phyloP scores from a whole-genome alignment of 2,888 invertebrate species.

The Nudaria mundana region DNA sequence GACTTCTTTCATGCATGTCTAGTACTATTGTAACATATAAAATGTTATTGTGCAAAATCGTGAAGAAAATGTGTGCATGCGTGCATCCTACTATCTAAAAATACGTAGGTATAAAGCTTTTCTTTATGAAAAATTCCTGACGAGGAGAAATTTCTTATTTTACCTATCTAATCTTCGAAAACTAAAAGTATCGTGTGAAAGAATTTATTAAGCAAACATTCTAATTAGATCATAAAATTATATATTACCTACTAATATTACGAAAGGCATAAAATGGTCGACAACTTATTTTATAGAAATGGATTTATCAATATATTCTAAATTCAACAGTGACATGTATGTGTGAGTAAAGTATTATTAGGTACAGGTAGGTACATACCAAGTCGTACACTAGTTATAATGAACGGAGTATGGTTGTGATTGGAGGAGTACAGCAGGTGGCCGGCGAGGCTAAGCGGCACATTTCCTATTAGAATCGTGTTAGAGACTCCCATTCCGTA shows the following conservation, averaged over 20 bases:
- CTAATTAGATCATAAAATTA: constrained; percentile 2
- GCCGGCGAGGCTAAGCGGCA: constrained; percentile 44
- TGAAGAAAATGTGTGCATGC: no score
- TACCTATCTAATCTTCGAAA: neutral
- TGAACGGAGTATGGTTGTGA: constrained; percentile 28
- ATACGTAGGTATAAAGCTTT: no score
- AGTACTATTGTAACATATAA: no score
- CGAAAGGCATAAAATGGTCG: constrained; percentile 6
- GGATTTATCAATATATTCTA: constrained; percentile 15
- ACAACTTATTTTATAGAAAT: constrained; percentile 10
- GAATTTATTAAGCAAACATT: neutral
- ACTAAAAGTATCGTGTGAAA: neutral
- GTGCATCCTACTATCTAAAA: no score
- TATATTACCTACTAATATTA: constrained; percentile 1
- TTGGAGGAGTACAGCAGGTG: constrained; percentile 53
- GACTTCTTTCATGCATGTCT: no score
- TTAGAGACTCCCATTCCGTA: constrained; percentile 62
- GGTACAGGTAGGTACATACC: neutral
- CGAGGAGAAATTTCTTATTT: no score
- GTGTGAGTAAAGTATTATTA: constrained; percentile 22
- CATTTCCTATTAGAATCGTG: constrained; percentile 75
- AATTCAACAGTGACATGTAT: constrained; percentile 28
- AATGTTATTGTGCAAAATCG: no score
- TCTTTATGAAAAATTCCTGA: no score
- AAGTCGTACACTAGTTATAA: constrained; percentile 29